These are phyloP conservation scores for Ametastegia equiseti DNA, from an alignment of 2,888 invertebrate species.

Conservation along the genomic window DNA sequence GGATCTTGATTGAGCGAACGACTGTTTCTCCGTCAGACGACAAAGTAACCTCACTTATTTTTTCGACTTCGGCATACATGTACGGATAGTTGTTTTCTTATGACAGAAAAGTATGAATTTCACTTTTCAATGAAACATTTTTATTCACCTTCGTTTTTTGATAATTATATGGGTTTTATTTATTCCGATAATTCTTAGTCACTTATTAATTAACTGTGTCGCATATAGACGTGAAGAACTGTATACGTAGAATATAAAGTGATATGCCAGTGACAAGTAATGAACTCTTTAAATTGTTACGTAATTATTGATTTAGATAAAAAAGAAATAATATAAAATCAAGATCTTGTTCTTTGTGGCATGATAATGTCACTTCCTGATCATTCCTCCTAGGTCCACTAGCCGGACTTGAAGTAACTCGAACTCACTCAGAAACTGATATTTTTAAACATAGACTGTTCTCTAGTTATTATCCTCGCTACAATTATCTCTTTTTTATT, in stretches of 20 bases:
- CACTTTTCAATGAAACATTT: background rate
- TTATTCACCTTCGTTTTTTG: background rate
- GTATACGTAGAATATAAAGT: background rate
- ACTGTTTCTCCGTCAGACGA: background rate
- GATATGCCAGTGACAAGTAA: background rate
- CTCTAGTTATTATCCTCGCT: background rate
- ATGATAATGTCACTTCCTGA: background rate
- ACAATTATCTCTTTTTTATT: background rate
- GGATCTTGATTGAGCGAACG: background rate
- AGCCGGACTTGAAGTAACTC: too few relatives aligned
- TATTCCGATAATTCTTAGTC: background rate
- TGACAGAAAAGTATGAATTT: background rate
- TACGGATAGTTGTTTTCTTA: too few relatives aligned
- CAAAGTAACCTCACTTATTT: slow-evolving; percentile 36
- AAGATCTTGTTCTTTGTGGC: background rate
- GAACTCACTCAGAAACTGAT: background rate
- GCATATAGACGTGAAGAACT: background rate
- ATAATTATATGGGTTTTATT: background rate
- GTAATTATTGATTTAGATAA: background rate
- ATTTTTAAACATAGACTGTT: background rate
- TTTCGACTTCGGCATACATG: background rate
- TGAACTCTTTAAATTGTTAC: background rate
- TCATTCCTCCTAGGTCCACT: background rate
- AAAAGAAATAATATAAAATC: background rate
- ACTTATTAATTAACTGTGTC: background rate